These are phyloP conservation scores for Hymenopus coronatus DNA, from an alignment of 2,888 invertebrate species.

Conservation along the genomic window DNA sequence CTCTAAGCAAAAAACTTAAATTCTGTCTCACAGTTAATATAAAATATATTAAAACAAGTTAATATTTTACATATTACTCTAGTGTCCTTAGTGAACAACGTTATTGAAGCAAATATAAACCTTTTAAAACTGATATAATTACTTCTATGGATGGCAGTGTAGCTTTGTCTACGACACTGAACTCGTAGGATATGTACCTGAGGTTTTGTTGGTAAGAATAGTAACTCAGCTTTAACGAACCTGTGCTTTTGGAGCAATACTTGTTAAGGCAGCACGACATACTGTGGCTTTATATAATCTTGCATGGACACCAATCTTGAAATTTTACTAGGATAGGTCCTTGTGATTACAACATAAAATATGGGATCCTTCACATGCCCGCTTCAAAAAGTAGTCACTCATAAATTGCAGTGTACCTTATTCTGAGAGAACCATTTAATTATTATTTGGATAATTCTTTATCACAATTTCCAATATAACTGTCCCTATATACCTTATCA, in stretches of 20 bases:
- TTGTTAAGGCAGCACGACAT: slow-evolving; percentile 3
- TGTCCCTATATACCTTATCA: neutral
- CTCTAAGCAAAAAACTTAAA: neutral
- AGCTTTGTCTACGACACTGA: neutral
- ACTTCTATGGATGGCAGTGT: slow-evolving; percentile 5
- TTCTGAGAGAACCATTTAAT: neutral
- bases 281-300: slow-evolving; percentile 18
- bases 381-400: neutral
- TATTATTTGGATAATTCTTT: neutral
- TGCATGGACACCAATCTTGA: slow-evolving; percentile 1
- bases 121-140: neutral
- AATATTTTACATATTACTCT: neutral
- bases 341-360: slow-evolving; percentile 8
- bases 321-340: neutral
- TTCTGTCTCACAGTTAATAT: neutral
- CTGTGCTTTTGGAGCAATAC: neutral
- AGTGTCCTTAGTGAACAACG: neutral
- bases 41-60: neutral
- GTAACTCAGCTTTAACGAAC: neutral
- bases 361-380: slow-evolving; percentile 5
- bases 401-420: neutral
- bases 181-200: slow-evolving; percentile 6
- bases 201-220: neutral
- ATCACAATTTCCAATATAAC: neutral
- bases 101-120: neutral